phyloP scores from a whole-genome alignment of 2,888 invertebrate genomes.

The Spilarctia lutea region DNA sequence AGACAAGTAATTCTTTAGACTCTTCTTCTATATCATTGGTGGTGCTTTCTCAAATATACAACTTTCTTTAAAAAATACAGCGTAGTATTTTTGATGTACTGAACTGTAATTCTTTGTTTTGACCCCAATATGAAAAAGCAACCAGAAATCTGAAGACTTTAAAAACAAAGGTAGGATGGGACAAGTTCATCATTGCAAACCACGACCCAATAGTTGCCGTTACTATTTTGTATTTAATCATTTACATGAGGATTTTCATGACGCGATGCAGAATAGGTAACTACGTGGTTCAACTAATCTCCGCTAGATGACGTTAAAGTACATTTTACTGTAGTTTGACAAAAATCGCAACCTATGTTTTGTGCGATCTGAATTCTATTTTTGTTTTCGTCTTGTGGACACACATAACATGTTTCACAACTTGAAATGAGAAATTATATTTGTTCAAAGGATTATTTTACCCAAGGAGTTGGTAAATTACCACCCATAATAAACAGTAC shows the following conservation, averaged over 20 bases:
- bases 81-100: too few relatives aligned
- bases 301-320: background rate
- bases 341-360: background rate
- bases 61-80: background rate
- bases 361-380: background rate
- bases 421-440: background rate
- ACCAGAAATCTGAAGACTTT: too few relatives aligned
- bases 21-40: background rate
- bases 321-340: background rate
- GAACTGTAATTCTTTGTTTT: too few relatives aligned
- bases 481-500: slow-evolving; percentile 27
- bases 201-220: too few relatives aligned
- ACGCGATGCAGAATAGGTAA: background rate
- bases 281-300: background rate
- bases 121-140: background rate
- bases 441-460: background rate
- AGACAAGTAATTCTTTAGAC: background rate
- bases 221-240: too few relatives aligned
- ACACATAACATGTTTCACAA: background rate
- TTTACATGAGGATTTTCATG: background rate
- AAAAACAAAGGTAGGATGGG: too few relatives aligned
- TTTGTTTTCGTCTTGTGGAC: background rate
- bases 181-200: too few relatives aligned
- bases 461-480: slow-evolving; percentile 3
- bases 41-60: background rate